phyloP scores from a whole-genome alignment of 2,113 vertebrate species.

The Oncorhynchus clarkii region DNA sequence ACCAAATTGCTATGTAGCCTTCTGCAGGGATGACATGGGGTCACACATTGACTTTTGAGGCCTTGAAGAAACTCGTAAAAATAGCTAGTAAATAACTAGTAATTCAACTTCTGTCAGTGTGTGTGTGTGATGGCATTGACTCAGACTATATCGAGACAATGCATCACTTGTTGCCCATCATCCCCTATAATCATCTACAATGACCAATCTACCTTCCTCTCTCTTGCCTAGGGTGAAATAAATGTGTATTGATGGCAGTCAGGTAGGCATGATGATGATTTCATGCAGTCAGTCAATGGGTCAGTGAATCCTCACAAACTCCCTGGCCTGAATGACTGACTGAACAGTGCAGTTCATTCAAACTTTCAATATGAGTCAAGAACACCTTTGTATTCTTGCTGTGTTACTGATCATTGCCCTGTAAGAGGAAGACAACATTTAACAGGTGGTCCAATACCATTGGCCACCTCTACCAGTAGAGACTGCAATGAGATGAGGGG shows the following conservation, averaged over 20 bases:
- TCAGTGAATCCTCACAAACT: slow-evolving; percentile 55
- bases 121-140: slow-evolving; percentile 64
- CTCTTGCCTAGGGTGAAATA: slow-evolving; percentile 56
- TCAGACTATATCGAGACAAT: slow-evolving; percentile 25
- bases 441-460: background rate
- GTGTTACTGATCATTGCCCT: background rate
- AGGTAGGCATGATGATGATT: slow-evolving; percentile 64
- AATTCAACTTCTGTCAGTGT: slow-evolving; percentile 16
- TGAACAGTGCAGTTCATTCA: background rate
- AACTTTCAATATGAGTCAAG: background rate
- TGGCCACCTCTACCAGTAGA: background rate
- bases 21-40: too few species aligned
- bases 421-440: background rate
- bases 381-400: background rate
- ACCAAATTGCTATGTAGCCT: slow-evolving; percentile 10
- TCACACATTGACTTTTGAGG: too few species aligned
- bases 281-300: slow-evolving; percentile 53
- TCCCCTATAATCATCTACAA: slow-evolving; percentile 1
- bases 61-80: too few species aligned
- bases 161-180: slow-evolving; percentile 7
- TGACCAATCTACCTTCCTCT: background rate
- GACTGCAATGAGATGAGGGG: background rate
- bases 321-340: background rate
- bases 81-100: background rate
- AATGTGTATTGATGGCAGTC: slow-evolving; percentile 67